Evolutionary conservation across 37 sponge, comb jelly and placozoan species (phyloP), one percentile per base, ranked within the genome.

Genomic region (Tethya wilhelma): DNA sequence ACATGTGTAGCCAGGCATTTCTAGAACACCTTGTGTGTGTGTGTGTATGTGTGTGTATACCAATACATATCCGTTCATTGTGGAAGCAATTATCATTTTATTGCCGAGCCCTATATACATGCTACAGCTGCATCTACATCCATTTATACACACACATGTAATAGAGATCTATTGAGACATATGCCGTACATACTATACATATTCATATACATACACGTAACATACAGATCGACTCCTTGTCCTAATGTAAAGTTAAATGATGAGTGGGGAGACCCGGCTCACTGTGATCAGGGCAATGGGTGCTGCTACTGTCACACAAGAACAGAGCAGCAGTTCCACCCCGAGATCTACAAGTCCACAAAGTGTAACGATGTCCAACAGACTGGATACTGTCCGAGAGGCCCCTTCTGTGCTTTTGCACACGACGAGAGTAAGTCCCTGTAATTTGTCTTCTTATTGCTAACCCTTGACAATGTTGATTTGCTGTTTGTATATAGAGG

Each of bases 341-440:
- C 97, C n/a, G 97, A 97, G 94, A 98, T 98, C 59, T 98, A 98
- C 87, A 98, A 98, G 79, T 91, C 92, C 38, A 96, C 96, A 31
- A 93, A 91, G 78, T 98, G 99, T 57, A 95, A 98, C 72, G 99
- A 98, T 87, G 89, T 98, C 38, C 96, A 95, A 76, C 94, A 96
- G 73, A 96, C 97, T 44, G 93, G 93, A 0, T 97, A 94, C 74
- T 98, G 99, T 66, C 99, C 99, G 1, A 84, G 99, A 34, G 99
- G 96, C 36, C 95, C 99, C 30, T 98, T 96, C 81, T 98, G 99
- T 82, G 99, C 99, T 8, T 98, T 98, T 83, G 96, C 99, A 26
- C 99, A 98, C 71, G 90, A 91, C 57, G 99, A 96, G 44, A 79
- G 93, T 89, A 87, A 93, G 88, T 41, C 38, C 45, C 11, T 49